These are phyloP conservation scores for Eupeodes luniger DNA, from an alignment of 2,888 invertebrate species.

Conservation along the genomic window DNA sequence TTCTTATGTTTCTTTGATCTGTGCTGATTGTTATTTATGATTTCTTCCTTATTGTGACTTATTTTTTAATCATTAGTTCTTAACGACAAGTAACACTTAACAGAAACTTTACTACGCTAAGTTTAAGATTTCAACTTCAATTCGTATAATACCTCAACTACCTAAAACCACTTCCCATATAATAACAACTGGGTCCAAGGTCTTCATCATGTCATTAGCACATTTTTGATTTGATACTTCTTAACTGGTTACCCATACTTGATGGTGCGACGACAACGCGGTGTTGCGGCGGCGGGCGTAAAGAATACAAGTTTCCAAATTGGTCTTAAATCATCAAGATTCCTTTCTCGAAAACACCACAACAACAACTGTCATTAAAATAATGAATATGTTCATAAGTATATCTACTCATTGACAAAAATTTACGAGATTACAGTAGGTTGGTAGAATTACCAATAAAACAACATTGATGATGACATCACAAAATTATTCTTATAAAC, in stretches of 20 bases:
- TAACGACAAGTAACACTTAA: too few relatives aligned
- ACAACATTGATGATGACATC: conserved; percentile 60
- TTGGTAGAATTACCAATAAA: background rate
- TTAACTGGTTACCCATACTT: conserved; percentile 36
- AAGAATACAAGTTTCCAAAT: conserved; percentile 70
- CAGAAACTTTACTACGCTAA: too few relatives aligned
- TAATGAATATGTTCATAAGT: background rate
- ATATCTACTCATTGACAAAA: conserved; percentile 37
- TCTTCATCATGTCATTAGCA: conserved; percentile 63
- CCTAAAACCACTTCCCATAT: conserved; percentile 36
- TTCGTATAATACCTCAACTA: background rate
- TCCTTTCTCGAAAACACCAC: conserved; percentile 21
- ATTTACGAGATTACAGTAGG: conserved; percentile 35
- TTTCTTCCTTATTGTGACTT: too few relatives aligned
- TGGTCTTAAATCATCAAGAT: conserved; percentile 48
- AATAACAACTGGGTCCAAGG: conserved; percentile 47
- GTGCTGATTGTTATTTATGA: too few relatives aligned
- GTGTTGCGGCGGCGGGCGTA: too few relatives aligned
- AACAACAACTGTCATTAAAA: conserved; percentile 24
- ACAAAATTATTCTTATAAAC: conserved; percentile 11
- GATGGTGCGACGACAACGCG: too few relatives aligned
- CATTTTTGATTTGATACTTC: conserved; percentile 54
- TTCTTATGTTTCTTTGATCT: too few relatives aligned
- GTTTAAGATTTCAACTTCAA: background rate
- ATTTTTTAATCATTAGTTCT: too few relatives aligned